A percentile compares a stretch with the other conserved stretches of the same genome.
Conservation (phyloP, 2,888 invertebrate genomes). For the Parelbella ahira region DNA sequence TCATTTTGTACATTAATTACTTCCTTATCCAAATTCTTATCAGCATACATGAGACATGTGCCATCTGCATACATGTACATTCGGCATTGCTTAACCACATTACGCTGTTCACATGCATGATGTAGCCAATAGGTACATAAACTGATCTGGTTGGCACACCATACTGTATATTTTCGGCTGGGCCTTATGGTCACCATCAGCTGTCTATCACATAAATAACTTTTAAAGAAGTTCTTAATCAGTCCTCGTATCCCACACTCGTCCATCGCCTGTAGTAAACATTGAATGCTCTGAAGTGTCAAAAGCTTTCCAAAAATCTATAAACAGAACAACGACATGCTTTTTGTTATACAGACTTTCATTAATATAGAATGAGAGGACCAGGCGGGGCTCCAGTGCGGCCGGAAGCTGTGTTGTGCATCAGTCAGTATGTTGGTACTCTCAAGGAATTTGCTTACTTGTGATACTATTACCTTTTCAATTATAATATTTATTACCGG, state of each 20-base stretch:
- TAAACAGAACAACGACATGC: background rate
- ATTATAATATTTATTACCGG: constrained; percentile 2
- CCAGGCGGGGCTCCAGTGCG: background rate
- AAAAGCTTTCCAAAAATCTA: constrained; percentile 10
- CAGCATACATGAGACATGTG: background rate
- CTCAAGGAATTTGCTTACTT: constrained; percentile 2
- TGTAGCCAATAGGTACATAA: constrained; percentile 3
- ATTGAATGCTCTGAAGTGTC: constrained; percentile 2
- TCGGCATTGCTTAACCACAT: constrained; percentile 3
- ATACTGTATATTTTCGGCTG: background rate
- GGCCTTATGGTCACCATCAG: background rate
- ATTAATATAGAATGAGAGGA: background rate
- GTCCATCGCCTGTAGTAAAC: background rate
- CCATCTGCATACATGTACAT: no score
- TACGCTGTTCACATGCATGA: constrained; percentile 7
- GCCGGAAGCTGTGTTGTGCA: constrained; percentile 2
- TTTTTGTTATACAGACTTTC: constrained; percentile 3
- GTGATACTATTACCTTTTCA: constrained; percentile 2
- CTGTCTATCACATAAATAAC: background rate
- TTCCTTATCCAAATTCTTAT: background rate
- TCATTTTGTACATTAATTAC: background rate
- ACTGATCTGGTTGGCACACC: constrained; percentile 6
- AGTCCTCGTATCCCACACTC: constrained; percentile 2
- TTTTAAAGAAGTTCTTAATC: constrained; percentile 5
- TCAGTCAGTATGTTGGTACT: background rate